Base-by-base conservation (phyloP, 2,797 vertebrate species). In the Crypturellus tataupa region DNA sequence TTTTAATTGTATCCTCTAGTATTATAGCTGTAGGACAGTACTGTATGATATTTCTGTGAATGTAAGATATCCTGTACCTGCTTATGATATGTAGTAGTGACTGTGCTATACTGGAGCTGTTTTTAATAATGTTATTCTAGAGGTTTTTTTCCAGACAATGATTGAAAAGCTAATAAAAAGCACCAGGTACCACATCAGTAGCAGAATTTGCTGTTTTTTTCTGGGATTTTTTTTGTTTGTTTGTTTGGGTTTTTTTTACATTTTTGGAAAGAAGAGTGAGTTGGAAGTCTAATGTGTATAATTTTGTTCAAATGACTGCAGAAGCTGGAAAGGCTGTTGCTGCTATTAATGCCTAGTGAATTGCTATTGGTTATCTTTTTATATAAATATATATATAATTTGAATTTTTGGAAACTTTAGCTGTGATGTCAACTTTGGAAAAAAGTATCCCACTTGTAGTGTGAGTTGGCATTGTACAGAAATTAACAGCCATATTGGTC, bases 401-500 rank as follows among this genome's bases (percentile, higher is more conserved):
- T 98, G 98, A 97, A 97, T 96, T 98, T 98, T 98, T 98, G 96
- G 96, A 97, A 97, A 98, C 97, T 97, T 96, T 97, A 98, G 97
- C 98, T 98, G 98, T 98, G 97, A 97, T 97, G 97, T 98, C 98
- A 98, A 97, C 97, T 98, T 98, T 96, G 97, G 97, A 96, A 93
- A 97, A 97, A 97, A 97, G 96, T 97, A 97, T 97, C 97, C 96
- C 96, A 97, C 97, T 98, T 97, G 97, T 98, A 98, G 98, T 96
- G 98, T 98, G 98, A 98, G 97, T 98, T 98, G 98, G 98, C 98
- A 98, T 97, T 97, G 98, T 98, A 98, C 98, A 98, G 98, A 98
- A 97, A 98, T 98, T 97, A 98, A 98, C 97, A 98, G 98, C 98
- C 98, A 98, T 98, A 98, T 97, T 98, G 98, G 97, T 98, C 97